Conservation (phyloP, 2,113 vertebrate species). For the Pseudois nayaur region DNA sequence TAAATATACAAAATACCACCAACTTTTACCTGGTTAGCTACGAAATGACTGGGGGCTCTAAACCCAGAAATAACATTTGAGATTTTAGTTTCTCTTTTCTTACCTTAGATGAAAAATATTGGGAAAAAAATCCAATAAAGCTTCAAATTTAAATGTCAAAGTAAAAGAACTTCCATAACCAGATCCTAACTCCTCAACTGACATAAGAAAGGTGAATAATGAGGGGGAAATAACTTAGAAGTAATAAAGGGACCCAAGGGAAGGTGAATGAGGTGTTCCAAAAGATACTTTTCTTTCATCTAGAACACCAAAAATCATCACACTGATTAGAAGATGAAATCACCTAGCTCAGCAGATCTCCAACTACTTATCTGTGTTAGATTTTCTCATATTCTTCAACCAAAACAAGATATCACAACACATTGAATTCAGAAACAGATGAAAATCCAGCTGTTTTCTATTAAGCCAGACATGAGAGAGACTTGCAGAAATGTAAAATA, state of each 20-base stretch:
- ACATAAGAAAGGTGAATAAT: background rate
- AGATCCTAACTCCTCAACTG: background rate
- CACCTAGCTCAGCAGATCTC: background rate
- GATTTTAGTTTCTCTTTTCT: slow-evolving; percentile 14
- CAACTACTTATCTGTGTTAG: background rate
- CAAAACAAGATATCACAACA: background rate
- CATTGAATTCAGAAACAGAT: background rate
- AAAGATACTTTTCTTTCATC: background rate
- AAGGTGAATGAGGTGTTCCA: background rate
- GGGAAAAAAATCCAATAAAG: background rate
- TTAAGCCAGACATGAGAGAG: background rate
- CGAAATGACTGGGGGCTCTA: background rate
- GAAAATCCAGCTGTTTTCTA: slow-evolving; percentile 32
- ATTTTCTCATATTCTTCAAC: slow-evolving; percentile 1
- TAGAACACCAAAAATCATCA: slow-evolving; percentile 28
- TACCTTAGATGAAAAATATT: background rate
- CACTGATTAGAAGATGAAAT: slow-evolving; percentile 3
- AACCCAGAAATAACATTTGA: background rate
- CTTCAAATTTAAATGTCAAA: background rate
- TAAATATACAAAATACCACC: slow-evolving; percentile 14
- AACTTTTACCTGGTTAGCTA: slow-evolving; percentile 5
- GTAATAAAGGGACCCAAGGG: background rate
- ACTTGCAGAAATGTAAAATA: slow-evolving; percentile 29
- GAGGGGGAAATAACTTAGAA: background rate
- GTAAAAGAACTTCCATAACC: background rate